Evolutionary conservation across 2,113 vertebrate genomes (phyloP).

Genomic region (Danio rerio): GRCz12tu NC_133178.1:66616501-66617000

Average conservation of each 20-base stretch:
- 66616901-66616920: not conserved
- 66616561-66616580: too few species aligned
- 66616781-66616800: slow-evolving; percentile 61
- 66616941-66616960: not conserved
- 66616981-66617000: not conserved
- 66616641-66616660: too few species aligned
- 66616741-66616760: slow-evolving; percentile 48
- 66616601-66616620: too few species aligned
- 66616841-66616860: slow-evolving; percentile 29
- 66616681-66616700: not conserved
- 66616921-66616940: slow-evolving; percentile 2
- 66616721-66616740: slow-evolving; percentile 44
- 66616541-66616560: too few species aligned
- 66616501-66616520: too few species aligned
- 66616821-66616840: slow-evolving; percentile 59
- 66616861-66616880: slow-evolving; percentile 15
- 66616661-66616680: too few species aligned
- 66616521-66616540: too few species aligned
- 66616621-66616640: too few species aligned
- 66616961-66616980: not conserved
- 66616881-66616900: slow-evolving; percentile 36
- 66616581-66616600: too few species aligned
- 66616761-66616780: slow-evolving; percentile 54
- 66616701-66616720: slow-evolving; percentile 18
- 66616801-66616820: slow-evolving; percentile 56